Evolutionary conservation across 2,113 vertebrate genomes (phyloP).

Genomic region (Oplegnathus fasciatus): DNA sequence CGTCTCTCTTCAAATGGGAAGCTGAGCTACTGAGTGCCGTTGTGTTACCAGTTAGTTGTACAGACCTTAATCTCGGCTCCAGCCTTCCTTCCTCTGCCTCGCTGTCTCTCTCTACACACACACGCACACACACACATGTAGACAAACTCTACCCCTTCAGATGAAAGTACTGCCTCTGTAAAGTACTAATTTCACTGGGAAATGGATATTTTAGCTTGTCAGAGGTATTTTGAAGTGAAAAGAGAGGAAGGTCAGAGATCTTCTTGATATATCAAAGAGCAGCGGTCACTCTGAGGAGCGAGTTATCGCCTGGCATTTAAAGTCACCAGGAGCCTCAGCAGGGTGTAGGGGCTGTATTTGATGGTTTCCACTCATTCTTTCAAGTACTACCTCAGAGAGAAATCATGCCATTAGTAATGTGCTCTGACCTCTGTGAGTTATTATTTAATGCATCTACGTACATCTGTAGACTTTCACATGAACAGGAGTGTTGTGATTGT

Average conservation of each 20-base stretch:
- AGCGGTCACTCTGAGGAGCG: constrained; percentile 46
- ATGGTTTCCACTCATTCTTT: constrained; percentile 42
- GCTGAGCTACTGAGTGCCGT: constrained; percentile 76
- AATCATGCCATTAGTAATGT: constrained; percentile 39
- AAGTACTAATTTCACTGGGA: constrained; percentile 56
- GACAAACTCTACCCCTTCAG: constrained; percentile 17
- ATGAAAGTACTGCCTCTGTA: constrained; percentile 59
- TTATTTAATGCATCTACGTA: constrained; percentile 12
- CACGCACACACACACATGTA: constrained; percentile 17
- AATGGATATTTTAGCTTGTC: constrained; percentile 55
- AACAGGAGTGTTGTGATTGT: constrained; percentile 20
- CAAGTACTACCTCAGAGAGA: constrained; percentile 34
- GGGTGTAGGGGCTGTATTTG: constrained; percentile 33
- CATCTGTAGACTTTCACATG: constrained; percentile 11
- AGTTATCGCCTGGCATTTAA: constrained; percentile 39
- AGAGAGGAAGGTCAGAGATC: constrained; percentile 43
- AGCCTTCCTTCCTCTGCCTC: constrained; percentile 78
- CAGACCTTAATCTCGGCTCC: constrained; percentile 84
- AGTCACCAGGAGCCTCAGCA: constrained; percentile 29
- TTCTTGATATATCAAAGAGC: constrained; percentile 50
- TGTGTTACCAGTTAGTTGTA: constrained; percentile 79
- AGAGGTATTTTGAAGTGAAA: constrained; percentile 24
- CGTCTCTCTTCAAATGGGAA: constrained; percentile 83
- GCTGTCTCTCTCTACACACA: constrained; percentile 47
- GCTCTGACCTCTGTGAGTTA: constrained; percentile 37